Percentiles rank a stretch among this genome's conserved stretches.
phyloP scores from a whole-genome alignment of 2,797 vertebrate genomes.

The Cheirogaleus major region DNA sequence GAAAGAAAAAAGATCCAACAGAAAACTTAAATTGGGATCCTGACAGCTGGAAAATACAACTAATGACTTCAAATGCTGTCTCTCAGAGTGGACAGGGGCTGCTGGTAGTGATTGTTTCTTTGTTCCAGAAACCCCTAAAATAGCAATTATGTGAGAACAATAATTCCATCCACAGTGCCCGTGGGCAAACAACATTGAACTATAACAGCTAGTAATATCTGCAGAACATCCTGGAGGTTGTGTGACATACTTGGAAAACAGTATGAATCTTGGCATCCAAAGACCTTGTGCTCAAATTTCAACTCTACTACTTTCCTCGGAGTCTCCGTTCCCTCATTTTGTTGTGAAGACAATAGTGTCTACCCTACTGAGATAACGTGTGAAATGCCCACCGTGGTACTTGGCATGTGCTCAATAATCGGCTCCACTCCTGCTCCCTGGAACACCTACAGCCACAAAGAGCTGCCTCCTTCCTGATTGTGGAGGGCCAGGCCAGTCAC shows the following conservation, averaged over 20 bases:
- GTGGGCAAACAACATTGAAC: constrained; percentile 41
- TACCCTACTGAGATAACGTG: not conserved
- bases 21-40: not conserved
- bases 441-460: not conserved
- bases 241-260: not conserved
- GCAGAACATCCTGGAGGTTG: not conserved
- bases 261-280: not conserved
- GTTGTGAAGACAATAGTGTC: not conserved
- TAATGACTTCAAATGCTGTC: not conserved
- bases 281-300: not conserved
- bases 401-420: not conserved
- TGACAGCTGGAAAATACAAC: constrained; percentile 27
- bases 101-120: constrained; percentile 14
- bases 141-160: constrained; percentile 49
- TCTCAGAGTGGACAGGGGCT: not conserved
- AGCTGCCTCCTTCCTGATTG: not conserved
- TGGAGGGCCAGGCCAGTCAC: not conserved
- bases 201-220: constrained; percentile 25
- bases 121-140: constrained; percentile 42
- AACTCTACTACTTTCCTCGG: not conserved
- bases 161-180: constrained; percentile 27
- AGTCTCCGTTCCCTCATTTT: not conserved
- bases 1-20: not conserved
- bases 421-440: not conserved
- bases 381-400: not conserved